Evolutionary conservation across 2,797 vertebrate species (phyloP), one percentile per base, ranked within the genome.

Genomic region (Passerculus sandwichensis): DNA sequence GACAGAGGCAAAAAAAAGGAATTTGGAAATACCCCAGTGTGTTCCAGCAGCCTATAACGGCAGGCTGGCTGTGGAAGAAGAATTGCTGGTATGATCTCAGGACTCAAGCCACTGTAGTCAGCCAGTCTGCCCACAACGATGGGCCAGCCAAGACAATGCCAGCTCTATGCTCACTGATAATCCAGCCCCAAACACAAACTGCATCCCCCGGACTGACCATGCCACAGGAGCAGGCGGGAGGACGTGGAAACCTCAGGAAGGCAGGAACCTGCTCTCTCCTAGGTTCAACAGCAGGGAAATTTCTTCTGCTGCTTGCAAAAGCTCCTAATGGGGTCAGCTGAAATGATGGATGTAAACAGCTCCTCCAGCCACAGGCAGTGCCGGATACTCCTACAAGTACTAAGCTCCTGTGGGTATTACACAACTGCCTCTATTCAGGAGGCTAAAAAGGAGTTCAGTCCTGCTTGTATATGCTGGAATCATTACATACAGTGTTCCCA

Each of bases 61-160:
- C 72, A 91, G 91, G 62, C 67, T 83, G 84, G 84, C 91, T 96
- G 94, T 94, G 92, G 94, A 96, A 67, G 95, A 96, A 96, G 95
- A 96, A 96, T 96, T 96, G 95, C 96, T 96, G 95, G 94, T 97
- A 94, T 96, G 94, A 96, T 95, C 89, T 97, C 95, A 96, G 96
- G 94, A 96, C 93, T 89, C 65, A 96, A 88, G 84, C 95, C 93
- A 93, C 95, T 97, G 96, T 50, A 95, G 96, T 85, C 96, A 96
- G 94, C 93, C 93, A 96, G 96, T 96, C 96, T 97, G 96, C 96
- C 95, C 95, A 96, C 95, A 97, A 96, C 47, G 91, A 96, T 91
- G 93, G 89, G 84, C 77, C 84, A 65, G 96, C 95, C 91, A 96
- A 94, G 86, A 95, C 95, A 94, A 95, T 94, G 86, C 67, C 50